Percentiles rank a stretch among this genome's conserved stretches.
These are phyloP conservation scores for Panurus biarmicus DNA, from an alignment of 2,113 vertebrate genomes.

Conservation along the genomic window DNA sequence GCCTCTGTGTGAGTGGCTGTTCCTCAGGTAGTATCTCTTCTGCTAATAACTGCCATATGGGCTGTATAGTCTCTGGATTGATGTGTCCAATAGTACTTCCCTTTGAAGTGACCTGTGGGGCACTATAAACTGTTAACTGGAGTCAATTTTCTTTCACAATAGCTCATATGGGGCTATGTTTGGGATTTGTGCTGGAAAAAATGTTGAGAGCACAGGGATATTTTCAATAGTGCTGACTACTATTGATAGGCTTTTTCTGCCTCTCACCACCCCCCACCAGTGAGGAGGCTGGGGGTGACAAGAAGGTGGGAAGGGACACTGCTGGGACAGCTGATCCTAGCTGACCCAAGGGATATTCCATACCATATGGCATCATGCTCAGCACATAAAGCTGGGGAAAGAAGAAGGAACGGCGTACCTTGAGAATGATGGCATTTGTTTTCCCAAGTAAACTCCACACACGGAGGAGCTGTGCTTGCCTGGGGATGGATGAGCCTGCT, in stretches of 20 bases:
- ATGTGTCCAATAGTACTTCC: background rate
- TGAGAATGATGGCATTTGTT: accelerated
- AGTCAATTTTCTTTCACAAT: background rate
- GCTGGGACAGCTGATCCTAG: background rate
- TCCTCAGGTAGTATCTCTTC: background rate
- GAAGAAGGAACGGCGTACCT: accelerated
- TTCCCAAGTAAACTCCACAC: background rate
- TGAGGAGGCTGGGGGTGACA: background rate
- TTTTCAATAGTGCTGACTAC: background rate
- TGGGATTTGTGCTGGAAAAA: background rate
- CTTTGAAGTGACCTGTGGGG: background rate
- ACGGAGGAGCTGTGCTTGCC: background rate
- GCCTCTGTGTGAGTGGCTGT: background rate
- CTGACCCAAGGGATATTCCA: background rate
- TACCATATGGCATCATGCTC: background rate
- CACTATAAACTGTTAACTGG: background rate
- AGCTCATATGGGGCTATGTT: accelerated
- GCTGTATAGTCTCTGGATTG: background rate
- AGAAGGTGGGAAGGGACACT: background rate
- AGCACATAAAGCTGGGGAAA: background rate
- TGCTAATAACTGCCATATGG: background rate
- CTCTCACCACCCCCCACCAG: background rate
- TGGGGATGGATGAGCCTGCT: background rate
- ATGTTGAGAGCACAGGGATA: background rate
- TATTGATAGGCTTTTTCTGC: background rate